phyloP scores from a whole-genome alignment of 1,140 invertebrate species.

The Elysia chlorotica region DNA sequence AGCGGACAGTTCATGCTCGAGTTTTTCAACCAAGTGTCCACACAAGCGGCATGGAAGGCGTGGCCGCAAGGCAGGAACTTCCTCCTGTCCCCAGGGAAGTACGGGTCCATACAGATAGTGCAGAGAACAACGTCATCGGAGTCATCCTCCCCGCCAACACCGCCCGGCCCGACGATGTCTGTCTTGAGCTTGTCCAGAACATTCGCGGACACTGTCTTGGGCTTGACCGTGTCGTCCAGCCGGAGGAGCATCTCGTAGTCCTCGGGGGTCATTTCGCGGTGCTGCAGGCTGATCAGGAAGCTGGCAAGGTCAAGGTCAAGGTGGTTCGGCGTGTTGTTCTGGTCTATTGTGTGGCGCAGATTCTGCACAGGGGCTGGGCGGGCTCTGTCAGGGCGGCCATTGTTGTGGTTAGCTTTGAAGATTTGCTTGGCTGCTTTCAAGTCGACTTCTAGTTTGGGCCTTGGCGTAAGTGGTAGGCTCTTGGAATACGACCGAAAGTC shows the following conservation, averaged over 20 bases:
- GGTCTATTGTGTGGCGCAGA: conserved; percentile 39
- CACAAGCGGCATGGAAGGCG: conserved; percentile 48
- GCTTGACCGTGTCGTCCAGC: conserved; percentile 46
- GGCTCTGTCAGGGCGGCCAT: too few species aligned
- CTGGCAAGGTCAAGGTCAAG: conserved; percentile 32
- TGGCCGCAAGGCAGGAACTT: conserved; percentile 55
- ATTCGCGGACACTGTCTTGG: conserved; percentile 45
- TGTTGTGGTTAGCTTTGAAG: not conserved
- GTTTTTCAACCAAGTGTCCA: conserved; percentile 52
- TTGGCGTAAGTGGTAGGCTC: conserved; percentile 11
- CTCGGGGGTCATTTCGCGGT: conserved; percentile 51
- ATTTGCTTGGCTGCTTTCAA: conserved; percentile 7
- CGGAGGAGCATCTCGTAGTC: conserved; percentile 54
- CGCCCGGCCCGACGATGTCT: conserved; percentile 32
- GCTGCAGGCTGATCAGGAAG: conserved; percentile 44
- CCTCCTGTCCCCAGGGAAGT: conserved; percentile 40
- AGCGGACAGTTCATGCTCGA: conserved; percentile 54
- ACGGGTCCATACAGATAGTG: conserved; percentile 50
- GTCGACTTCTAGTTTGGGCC: conserved; percentile 14
- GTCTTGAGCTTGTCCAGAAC: conserved; percentile 38
- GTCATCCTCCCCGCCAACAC: conserved; percentile 24
- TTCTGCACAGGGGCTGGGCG: conserved; percentile 44
- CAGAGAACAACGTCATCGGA: too few species aligned
- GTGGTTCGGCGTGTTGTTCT: conserved; percentile 31
- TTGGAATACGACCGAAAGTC: conserved; percentile 13